phyloP scores from a whole-genome alignment of 1,140 invertebrate genomes.

The Anastatus disparis region DNA sequence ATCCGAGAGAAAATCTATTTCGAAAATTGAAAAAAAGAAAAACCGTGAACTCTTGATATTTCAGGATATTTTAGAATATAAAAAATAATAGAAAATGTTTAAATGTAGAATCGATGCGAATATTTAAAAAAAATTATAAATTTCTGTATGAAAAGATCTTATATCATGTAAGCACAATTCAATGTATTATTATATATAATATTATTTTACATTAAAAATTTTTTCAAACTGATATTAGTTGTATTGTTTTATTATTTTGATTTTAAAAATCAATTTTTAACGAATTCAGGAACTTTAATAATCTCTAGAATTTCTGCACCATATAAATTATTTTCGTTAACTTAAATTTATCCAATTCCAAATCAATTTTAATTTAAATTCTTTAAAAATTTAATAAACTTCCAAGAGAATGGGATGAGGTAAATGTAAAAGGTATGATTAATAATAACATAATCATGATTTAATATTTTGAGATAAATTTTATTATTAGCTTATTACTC shows the following conservation, averaged over 20 bases:
- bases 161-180: constrained; percentile 33
- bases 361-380: too few relatives aligned
- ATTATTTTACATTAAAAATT: constrained; percentile 25
- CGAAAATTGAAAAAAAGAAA: not conserved
- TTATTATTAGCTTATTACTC: constrained; percentile 52
- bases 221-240: constrained; percentile 10
- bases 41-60: constrained; percentile 12
- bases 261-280: too few relatives aligned
- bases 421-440: too few relatives aligned
- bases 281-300: too few relatives aligned
- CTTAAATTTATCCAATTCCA: too few relatives aligned
- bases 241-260: too few relatives aligned
- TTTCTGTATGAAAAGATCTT: constrained; percentile 9
- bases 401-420: too few relatives aligned
- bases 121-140: not conserved
- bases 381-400: too few relatives aligned
- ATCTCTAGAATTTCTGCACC: too few relatives aligned
- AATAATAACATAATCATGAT: too few relatives aligned
- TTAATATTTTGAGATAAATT: constrained; percentile 48
- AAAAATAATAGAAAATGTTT: not conserved
- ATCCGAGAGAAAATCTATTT: not conserved
- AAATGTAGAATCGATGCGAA: not conserved
- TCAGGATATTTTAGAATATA: not conserved
- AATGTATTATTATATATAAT: constrained; percentile 35
- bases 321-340: too few relatives aligned